Evolutionary conservation across 2,797 vertebrate species (phyloP).

Genomic region (Threskiornis aethiopicus): DNA sequence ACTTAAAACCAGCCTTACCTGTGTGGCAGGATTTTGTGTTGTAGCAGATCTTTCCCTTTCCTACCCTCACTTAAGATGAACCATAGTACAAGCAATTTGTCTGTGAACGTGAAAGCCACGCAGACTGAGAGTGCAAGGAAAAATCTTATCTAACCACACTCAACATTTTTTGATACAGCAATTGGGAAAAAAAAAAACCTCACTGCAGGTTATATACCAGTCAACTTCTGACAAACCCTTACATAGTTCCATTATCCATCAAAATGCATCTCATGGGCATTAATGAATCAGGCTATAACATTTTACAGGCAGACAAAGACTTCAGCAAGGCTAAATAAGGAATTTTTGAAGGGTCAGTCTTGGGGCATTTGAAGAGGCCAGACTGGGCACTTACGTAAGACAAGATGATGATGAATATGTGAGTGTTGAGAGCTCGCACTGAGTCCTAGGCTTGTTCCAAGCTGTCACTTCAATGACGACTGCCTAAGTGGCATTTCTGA

Average conservation of each 20-base stretch:
- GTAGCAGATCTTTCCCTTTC: not conserved
- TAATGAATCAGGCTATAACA: not conserved
- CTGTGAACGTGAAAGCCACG: not conserved
- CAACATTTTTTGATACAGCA: not conserved
- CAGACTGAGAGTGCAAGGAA: not conserved
- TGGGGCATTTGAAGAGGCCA: not conserved
- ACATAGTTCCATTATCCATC: not conserved
- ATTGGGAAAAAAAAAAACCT: not conserved
- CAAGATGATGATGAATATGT: constrained; percentile 8
- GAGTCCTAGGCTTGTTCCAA: not conserved
- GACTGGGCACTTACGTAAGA: constrained; percentile 29
- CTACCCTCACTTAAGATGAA: not conserved
- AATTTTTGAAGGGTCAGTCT: constrained; percentile 6
- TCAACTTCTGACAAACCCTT: not conserved
- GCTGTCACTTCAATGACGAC: not conserved
- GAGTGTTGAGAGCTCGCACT: not conserved
- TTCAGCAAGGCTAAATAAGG: constrained; percentile 4
- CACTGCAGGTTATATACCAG: not conserved
- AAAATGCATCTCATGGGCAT: not conserved
- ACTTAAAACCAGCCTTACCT: not conserved
- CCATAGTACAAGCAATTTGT: not conserved
- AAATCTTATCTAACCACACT: not conserved
- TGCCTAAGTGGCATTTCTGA: not conserved
- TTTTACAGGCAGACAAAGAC: constrained; percentile 10
- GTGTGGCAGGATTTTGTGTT: not conserved